phyloP scores from a whole-genome alignment of 1,140 invertebrate genomes.

The Coelopa frigida region DNA sequence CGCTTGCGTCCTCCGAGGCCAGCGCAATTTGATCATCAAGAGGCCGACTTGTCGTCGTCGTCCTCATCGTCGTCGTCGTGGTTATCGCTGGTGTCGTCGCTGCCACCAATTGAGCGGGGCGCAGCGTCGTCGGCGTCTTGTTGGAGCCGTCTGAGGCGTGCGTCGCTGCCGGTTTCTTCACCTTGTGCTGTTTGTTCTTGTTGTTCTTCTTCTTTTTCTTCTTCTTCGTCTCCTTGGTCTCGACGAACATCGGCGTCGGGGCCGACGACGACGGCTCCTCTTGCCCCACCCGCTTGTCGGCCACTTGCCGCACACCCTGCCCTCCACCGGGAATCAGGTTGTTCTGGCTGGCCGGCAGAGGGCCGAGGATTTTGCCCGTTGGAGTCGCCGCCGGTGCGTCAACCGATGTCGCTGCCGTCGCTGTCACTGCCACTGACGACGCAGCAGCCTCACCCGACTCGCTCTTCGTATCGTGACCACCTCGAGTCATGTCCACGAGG shows the following conservation, averaged over 20 bases:
- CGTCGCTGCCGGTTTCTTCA: constrained; percentile 25
- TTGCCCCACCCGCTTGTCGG: constrained; percentile 35
- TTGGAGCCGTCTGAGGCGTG: constrained; percentile 18
- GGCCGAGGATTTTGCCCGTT: constrained; percentile 1
- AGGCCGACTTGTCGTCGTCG: constrained; percentile 12
- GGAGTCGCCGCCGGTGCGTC: not conserved
- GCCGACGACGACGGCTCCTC: constrained; percentile 18
- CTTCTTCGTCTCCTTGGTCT: constrained; percentile 40
- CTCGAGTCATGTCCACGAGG: constrained; percentile 69
- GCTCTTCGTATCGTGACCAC: constrained; percentile 37
- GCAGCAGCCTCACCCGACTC: constrained; percentile 39
- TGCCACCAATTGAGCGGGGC: too few relatives aligned
- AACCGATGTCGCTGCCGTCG: not conserved
- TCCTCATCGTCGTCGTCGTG: constrained; percentile 16
- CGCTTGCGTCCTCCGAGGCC: constrained; percentile 28
- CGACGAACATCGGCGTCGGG: constrained; percentile 33
- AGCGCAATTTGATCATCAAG: constrained; percentile 25
- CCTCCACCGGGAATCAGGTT: constrained; percentile 49
- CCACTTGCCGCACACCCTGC: constrained; percentile 53
- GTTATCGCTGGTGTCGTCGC: constrained; percentile 9
- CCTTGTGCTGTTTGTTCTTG: constrained; percentile 21
- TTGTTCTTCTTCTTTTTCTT: constrained; percentile 49
- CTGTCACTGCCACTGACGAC: not conserved
- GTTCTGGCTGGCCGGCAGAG: constrained; percentile 18
- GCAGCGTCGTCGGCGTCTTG: constrained; percentile 32